Evolutionary conservation across 2,113 vertebrate species (phyloP).

Genomic region (Periophthalmus modestus): DNA sequence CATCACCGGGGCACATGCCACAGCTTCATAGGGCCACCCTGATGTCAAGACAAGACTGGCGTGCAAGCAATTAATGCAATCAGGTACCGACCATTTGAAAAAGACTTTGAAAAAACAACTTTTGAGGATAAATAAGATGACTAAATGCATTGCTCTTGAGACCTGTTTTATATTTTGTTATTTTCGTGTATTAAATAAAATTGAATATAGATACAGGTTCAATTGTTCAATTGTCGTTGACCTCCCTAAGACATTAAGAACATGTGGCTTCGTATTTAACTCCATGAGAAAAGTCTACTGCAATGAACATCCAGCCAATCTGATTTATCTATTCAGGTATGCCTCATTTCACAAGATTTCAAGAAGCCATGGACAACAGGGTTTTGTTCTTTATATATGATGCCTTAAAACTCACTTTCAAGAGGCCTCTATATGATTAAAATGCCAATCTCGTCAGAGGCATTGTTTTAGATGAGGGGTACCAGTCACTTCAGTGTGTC

Average conservation of each 20-base stretch:
- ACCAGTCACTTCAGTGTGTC: constrained; percentile 28
- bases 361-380: constrained; percentile 53
- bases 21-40: constrained; percentile 35
- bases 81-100: constrained; percentile 31
- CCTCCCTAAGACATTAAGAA: constrained; percentile 24
- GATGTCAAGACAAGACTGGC: constrained; percentile 13
- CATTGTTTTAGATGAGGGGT: constrained; percentile 17
- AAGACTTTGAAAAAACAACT: too few relatives aligned
- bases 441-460: constrained; percentile 20
- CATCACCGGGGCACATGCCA: constrained; percentile 68
- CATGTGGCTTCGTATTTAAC: constrained; percentile 57
- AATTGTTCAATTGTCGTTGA: constrained; percentile 12
- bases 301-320: constrained; percentile 63
- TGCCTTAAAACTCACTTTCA: constrained; percentile 43
- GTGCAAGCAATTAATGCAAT: constrained; percentile 62
- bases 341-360: constrained; percentile 67
- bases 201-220: not conserved
- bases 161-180: not conserved
- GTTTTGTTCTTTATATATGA: constrained; percentile 59
- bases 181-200: not conserved
- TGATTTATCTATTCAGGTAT: constrained; percentile 69
- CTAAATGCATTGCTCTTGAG: not conserved
- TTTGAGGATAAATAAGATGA: not conserved
- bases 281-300: constrained; percentile 31
- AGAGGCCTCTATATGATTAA: constrained; percentile 22